Evolutionary conservation across 1,140 invertebrate genomes (phyloP).

Genomic region (Parapsyche elsis): DNA sequence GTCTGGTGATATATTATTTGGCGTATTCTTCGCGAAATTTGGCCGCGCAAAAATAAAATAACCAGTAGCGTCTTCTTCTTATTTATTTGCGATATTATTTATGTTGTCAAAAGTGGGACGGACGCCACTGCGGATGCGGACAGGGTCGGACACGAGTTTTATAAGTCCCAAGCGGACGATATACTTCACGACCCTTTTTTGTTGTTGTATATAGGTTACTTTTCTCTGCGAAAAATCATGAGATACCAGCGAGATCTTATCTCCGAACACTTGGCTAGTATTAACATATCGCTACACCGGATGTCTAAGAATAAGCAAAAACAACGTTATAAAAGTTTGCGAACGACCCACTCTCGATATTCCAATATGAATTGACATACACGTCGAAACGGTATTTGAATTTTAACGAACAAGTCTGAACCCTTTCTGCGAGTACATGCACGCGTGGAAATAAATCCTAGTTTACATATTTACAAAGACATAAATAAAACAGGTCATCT

Average conservation of each 20-base stretch:
- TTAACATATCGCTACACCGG: not conserved
- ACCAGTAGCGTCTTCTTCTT: not conserved
- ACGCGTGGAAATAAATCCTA: no score
- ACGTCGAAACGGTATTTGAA: not conserved
- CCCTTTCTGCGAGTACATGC: no score
- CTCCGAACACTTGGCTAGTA: not conserved
- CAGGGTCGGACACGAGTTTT: conserved; percentile 2
- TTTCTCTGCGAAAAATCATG: not conserved
- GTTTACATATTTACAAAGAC: no score
- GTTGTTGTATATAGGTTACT: not conserved
- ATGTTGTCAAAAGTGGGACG: not conserved
- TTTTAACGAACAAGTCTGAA: no score
- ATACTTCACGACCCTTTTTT: conserved; percentile 1
- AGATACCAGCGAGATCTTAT: not conserved
- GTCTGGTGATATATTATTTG: no score
- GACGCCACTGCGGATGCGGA: not conserved
- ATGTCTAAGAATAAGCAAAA: not conserved
- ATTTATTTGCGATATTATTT: not conserved
- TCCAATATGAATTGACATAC: not conserved
- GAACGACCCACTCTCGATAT: not conserved
- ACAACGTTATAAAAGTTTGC: conserved; percentile 8
- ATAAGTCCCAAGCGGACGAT: not conserved
- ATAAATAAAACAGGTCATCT: no score
- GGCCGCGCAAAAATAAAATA: no score
- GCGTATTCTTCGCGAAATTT: no score